Conservation (phyloP, 1,140 invertebrate species). For the Fopius arisanus region DNA sequence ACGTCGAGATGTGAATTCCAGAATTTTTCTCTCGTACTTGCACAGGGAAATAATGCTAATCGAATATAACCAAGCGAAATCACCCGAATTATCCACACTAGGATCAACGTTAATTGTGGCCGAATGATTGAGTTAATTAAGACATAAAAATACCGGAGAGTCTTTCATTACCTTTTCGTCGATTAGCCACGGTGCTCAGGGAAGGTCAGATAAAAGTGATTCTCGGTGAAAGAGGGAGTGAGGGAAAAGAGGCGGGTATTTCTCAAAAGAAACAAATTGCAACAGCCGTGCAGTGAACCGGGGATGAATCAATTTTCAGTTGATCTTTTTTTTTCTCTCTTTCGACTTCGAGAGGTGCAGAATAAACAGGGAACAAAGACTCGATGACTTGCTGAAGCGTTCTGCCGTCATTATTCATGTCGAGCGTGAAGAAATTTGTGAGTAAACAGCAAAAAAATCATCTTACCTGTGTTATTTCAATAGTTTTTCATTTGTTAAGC, state of each 20-base stretch:
- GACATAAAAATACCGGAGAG: constrained; percentile 27
- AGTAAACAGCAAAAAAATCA: neutral
- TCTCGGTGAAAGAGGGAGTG: neutral
- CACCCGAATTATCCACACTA: constrained; percentile 1
- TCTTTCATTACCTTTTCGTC: constrained; percentile 14
- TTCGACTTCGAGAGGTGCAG: constrained; percentile 39
- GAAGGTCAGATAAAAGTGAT: constrained; percentile 16
- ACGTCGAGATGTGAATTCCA: no score
- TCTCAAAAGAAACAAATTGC: constrained; percentile 19
- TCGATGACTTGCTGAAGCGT: constrained; percentile 34
- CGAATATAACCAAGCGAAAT: neutral
- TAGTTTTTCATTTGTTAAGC: no score
- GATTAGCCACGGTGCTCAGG: constrained; percentile 22
- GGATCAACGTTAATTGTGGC: neutral
- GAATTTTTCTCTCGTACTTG: no score
- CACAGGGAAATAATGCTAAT: neutral
- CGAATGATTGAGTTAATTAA: constrained; percentile 26
- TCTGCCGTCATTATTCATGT: neutral
- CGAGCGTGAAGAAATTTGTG: constrained; percentile 47
- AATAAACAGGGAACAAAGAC: constrained; percentile 56
- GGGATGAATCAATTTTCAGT: constrained; percentile 61
- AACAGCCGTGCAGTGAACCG: constrained; percentile 26
- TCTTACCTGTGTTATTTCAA: neutral
- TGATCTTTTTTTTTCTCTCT: constrained; percentile 39
- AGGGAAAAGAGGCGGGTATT: constrained; percentile 9